Base-by-base conservation (phyloP, 2,888 invertebrate species). In the Drosophila longiperda region DNA sequence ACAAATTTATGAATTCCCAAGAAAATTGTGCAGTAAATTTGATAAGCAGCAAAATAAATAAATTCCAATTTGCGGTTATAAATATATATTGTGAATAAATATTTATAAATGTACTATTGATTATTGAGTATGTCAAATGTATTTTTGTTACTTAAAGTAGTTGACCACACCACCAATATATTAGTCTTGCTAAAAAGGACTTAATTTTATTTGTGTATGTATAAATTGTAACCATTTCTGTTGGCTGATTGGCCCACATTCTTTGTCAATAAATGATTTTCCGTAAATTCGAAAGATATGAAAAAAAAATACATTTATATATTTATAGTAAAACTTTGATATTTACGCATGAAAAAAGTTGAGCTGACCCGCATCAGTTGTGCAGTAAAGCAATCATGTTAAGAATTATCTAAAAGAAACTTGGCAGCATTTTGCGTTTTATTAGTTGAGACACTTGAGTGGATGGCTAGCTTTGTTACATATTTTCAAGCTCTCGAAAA, bases 361-460 rank as follows among this genome's bases (percentile, higher is more conserved):
- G 1, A 58, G n/a, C 29, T 32, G 1, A 42, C 40, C 32, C 2
- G 33, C 17, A 53, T 36, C 53, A 59, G 55, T 57, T 59, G 49
- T n/a, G 45, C 52, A 53, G 34, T 34, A 60, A 20, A 40, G 7
- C 36, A 33, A 66, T n/a, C 40, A 48, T 49, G 33, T 57, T 38
- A 9, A 40, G 29, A 72, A 59, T 50, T 34, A 33, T 12, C n/a
- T 11, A 17, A 23, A 20, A 42, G 15, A 40, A 29, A 29, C 26
- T n/a, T n/a, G 9, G 40, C 9, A 42, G 11, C 60, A 20, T n/a
- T n/a, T 17, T 29, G 12, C 50, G 48, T 68, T 74, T 84, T 81
- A 82, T 71, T 61, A 62, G 70, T 33, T 36, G 61, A 59, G 69
- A 66, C 71, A 82, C 71, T 88, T 87, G 85, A 89, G 88, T 87